Percentiles rank a stretch among this genome's conserved stretches.
Evolutionary conservation across 2,888 invertebrate species (phyloP).

Genomic region (Zygothrica quintamaculata): DNA sequence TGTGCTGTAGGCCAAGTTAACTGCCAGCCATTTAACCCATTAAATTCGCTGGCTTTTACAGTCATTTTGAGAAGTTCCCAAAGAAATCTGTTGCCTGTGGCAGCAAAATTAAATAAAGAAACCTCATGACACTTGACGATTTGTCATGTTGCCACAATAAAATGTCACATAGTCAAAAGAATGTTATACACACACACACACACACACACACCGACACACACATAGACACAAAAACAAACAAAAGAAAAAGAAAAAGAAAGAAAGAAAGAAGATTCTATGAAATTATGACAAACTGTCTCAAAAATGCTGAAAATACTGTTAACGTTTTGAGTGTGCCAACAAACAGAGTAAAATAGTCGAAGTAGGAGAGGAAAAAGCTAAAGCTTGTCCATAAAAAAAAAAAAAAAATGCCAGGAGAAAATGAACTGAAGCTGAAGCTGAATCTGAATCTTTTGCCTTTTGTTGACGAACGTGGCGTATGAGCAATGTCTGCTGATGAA

Average conservation of each 20-base stretch:
- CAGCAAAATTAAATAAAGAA: conserved; percentile 71
- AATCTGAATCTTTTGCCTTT: conserved; percentile 42
- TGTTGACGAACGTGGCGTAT: conserved; percentile 76
- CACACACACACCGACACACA: conserved; percentile 3
- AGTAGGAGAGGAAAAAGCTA: too few species aligned
- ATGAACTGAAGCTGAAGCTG: conserved; percentile 55
- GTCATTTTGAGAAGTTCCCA: conserved; percentile 6
- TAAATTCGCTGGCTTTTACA: conserved; percentile 35
- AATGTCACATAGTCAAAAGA: conserved; percentile 49
- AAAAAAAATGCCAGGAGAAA: conserved; percentile 10
- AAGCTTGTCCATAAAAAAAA: conserved; percentile 37
- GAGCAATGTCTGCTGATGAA: conserved; percentile 76
- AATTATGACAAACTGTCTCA: conserved; percentile 80
- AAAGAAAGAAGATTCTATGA: conserved; percentile 61
- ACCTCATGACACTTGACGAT: conserved; percentile 74
- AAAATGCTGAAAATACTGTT: conserved; percentile 80
- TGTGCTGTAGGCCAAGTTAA: conserved; percentile 15
- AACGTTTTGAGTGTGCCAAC: conserved; percentile 64
- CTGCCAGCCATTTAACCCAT: conserved; percentile 64
- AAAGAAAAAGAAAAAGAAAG: conserved; percentile 20
- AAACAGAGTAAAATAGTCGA: too few species aligned
- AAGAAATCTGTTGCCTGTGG: conserved; percentile 5
- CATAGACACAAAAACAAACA: conserved; percentile 43
- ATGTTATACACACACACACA: conserved; percentile 28
- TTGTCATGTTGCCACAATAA: conserved; percentile 81